Conservation (phyloP, 2,113 vertebrate species). For the Neogale vison region DNA sequence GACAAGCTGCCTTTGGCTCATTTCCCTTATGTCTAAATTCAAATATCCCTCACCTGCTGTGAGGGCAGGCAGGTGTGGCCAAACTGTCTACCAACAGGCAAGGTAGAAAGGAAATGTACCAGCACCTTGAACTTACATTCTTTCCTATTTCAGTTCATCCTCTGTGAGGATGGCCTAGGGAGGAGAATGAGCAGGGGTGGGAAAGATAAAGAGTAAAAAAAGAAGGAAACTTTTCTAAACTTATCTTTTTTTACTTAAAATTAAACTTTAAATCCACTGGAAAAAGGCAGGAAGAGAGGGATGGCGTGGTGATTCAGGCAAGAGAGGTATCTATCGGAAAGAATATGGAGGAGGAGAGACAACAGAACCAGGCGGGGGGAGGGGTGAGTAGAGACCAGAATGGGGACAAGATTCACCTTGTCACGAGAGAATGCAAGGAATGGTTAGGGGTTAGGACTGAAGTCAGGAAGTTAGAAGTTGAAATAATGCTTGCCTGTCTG, state of each 20-base stretch:
- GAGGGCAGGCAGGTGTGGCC: accelerated
- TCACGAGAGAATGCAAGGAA: neutral
- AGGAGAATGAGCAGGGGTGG: neutral
- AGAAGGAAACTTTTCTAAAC: neutral
- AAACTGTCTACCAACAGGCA: neutral
- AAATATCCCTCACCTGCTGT: neutral
- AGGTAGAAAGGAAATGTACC: neutral
- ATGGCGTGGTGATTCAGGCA: neutral
- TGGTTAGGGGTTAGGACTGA: neutral
- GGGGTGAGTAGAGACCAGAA: neutral
- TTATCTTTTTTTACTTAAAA: neutral
- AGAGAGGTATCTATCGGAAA: neutral
- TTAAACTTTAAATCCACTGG: neutral
- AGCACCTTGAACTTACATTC: neutral
- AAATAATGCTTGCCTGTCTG: neutral
- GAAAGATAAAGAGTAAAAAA: neutral
- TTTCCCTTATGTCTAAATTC: neutral
- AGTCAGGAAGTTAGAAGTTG: neutral
- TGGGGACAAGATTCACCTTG: accelerated
- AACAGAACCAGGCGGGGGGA: accelerated
- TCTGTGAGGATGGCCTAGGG: accelerated
- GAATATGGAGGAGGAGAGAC: neutral
- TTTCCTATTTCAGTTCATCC: neutral
- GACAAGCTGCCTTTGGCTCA: neutral
- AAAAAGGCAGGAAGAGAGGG: neutral